These are phyloP conservation scores for Serilophus lunatus DNA, from an alignment of 2,113 vertebrate species.

Conservation along the genomic window DNA sequence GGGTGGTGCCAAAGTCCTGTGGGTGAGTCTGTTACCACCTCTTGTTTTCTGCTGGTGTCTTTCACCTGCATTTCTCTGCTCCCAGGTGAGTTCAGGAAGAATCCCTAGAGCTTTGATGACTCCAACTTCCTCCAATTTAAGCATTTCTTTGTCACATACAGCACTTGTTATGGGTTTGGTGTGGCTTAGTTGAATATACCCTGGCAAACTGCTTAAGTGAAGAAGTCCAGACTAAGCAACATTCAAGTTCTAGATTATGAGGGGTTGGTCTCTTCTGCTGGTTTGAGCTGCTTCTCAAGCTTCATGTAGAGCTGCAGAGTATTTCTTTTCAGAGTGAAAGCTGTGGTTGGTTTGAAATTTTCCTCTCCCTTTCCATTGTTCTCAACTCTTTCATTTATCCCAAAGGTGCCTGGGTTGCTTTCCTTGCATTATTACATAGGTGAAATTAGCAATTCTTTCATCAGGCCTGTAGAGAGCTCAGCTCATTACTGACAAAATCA, in stretches of 20 bases:
- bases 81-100: neutral
- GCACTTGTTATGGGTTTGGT: neutral
- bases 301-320: neutral
- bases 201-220: neutral
- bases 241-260: neutral
- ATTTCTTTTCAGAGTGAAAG: neutral
- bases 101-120: neutral
- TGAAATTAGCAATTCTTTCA: neutral
- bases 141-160: neutral
- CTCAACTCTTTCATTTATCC: neutral
- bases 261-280: neutral
- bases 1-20: neutral
- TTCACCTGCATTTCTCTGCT: neutral
- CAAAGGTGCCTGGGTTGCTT: neutral
- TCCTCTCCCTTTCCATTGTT: neutral
- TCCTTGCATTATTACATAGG: rapidly evolving
- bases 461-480: neutral
- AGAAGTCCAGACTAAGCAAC: neutral
- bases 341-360: neutral
- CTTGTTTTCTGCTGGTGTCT: neutral
- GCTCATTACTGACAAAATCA: neutral
- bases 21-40: neutral
- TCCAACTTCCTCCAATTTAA: neutral
- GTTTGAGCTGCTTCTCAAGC: neutral
- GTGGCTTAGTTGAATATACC: neutral